Percentiles rank a stretch among this genome's conserved stretches.
phyloP scores from a whole-genome alignment of 2,113 vertebrate genomes.

The Anoplopoma fimbria region DNA sequence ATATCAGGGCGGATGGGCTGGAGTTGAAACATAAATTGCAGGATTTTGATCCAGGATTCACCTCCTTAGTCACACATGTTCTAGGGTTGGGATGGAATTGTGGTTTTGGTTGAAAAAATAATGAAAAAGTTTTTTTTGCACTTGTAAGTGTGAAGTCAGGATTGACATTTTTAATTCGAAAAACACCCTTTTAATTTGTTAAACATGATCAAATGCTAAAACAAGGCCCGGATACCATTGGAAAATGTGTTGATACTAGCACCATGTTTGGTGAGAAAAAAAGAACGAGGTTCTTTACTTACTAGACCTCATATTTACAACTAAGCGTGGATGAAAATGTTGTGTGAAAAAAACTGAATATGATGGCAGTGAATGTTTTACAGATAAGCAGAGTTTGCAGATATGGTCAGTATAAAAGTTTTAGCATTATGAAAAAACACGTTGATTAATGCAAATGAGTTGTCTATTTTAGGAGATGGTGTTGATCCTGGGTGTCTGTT shows the following conservation, averaged over 20 bases:
- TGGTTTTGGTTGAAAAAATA: background rate
- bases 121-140: too few relatives aligned
- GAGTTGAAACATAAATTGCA: background rate
- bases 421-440: background rate
- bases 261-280: background rate
- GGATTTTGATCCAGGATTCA: background rate
- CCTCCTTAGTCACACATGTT: background rate
- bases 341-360: background rate
- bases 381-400: background rate
- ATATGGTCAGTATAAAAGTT: background rate
- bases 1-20: background rate
- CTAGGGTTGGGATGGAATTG: background rate
- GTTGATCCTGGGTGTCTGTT: background rate
- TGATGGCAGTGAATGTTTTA: background rate
- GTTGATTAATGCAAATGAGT: background rate
- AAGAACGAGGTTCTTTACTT: background rate
- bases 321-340: background rate
- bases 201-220: background rate
- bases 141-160: too few relatives aligned
- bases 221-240: background rate
- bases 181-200: background rate
- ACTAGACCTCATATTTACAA: background rate
- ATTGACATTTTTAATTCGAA: background rate
- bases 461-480: background rate
- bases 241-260: background rate